These are phyloP conservation scores for Stercorarius parasiticus DNA, from an alignment of 2,113 vertebrate species.

Conservation along the genomic window DNA sequence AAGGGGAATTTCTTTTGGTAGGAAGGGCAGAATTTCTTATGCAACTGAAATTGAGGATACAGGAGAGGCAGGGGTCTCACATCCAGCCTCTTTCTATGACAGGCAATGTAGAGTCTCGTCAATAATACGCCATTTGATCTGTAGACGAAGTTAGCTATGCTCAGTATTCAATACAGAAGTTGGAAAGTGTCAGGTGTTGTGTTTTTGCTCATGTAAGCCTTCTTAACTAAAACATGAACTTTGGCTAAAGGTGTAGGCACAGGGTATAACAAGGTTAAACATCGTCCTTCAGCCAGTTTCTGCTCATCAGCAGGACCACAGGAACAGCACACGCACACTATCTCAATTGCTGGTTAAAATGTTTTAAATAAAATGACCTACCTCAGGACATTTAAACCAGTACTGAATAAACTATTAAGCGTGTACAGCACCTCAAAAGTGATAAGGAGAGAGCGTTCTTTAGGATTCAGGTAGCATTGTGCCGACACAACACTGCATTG, in stretches of 20 bases:
- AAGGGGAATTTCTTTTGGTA: background rate
- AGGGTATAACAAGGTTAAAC: background rate
- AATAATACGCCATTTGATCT: background rate
- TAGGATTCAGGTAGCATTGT: background rate
- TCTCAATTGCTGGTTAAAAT: background rate
- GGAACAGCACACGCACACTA: background rate
- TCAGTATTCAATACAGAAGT: background rate
- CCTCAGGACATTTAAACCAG: background rate
- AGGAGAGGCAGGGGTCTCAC: background rate
- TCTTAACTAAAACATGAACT: background rate
- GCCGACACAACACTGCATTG: fast-evolving
- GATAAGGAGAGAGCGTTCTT: background rate
- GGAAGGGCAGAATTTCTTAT: background rate
- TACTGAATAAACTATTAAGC: background rate
- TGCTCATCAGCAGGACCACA: background rate
- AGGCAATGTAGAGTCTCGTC: background rate
- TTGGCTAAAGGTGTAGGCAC: background rate
- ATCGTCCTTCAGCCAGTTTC: background rate
- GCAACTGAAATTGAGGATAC: background rate
- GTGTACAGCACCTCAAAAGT: background rate
- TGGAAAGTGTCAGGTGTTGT: background rate
- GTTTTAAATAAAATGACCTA: background rate
- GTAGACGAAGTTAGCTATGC: background rate
- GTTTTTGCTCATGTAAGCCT: background rate
- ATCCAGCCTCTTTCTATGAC: background rate